Conservation (phyloP, 2,797 vertebrate genomes). For the Pelobates cultripes region DNA sequence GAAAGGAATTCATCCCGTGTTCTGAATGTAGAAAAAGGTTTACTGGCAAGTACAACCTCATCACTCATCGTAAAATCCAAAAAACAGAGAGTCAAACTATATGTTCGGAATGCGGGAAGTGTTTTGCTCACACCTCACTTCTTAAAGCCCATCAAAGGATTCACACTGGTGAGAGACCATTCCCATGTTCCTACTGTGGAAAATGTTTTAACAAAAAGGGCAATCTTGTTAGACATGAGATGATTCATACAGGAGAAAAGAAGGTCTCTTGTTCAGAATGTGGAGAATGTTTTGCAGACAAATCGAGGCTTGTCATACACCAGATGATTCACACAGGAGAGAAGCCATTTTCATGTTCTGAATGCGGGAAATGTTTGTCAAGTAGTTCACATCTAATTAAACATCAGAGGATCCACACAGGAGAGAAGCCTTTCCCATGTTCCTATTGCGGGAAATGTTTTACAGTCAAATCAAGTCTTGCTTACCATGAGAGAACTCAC, state of each 20-base stretch:
- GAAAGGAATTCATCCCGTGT: not conserved
- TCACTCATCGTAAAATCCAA: not conserved
- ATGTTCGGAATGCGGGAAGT: not conserved
- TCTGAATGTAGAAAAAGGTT: not conserved
- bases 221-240: not conserved
- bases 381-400: not conserved
- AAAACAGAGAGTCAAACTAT: not conserved
- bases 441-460: conserved; percentile 22
- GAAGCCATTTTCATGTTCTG: not conserved
- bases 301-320: conserved; percentile 60
- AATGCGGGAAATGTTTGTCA: conserved; percentile 8
- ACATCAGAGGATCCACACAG: conserved; percentile 17
- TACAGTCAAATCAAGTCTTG: not conserved
- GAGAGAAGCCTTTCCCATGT: conserved; percentile 25
- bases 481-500: not conserved
- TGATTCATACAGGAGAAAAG: conserved; percentile 53
- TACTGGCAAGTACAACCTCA: not conserved
- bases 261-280: conserved; percentile 33
- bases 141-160: too few species aligned
- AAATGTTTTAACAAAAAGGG: not conserved
- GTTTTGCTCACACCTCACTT: not conserved
- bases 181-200: not conserved
- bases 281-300: conserved; percentile 63
- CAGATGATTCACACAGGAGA: conserved; percentile 59
- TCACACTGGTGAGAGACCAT: not conserved